Percentiles rank a stretch among this genome's conserved stretches.
These are phyloP conservation scores for Crenuchus spilurus DNA, from an alignment of 2,797 vertebrate species.

Conservation along the genomic window DNA sequence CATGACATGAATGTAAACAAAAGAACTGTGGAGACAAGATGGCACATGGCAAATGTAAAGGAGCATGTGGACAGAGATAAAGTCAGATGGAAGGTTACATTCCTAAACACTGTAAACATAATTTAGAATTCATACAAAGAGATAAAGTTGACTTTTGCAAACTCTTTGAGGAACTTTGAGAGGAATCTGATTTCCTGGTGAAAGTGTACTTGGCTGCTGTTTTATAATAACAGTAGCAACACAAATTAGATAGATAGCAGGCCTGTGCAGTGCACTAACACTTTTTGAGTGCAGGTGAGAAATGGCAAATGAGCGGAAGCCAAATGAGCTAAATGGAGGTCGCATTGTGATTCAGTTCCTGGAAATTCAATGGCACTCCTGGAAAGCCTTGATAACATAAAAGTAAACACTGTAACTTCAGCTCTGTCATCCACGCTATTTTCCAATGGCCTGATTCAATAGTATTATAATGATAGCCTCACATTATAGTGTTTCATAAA, in stretches of 20 bases:
- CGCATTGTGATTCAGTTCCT: slow-evolving; percentile 13
- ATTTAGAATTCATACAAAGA: too few relatives aligned
- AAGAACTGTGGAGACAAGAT: too few relatives aligned
- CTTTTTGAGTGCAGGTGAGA: not conserved
- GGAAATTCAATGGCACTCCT: not conserved
- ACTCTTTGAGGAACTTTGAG: not conserved
- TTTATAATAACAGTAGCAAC: not conserved
- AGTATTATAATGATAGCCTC: not conserved
- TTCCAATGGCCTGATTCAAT: not conserved
- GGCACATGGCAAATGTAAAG: too few relatives aligned
- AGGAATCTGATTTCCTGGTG: not conserved
- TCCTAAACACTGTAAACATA: too few relatives aligned
- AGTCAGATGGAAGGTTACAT: too few relatives aligned
- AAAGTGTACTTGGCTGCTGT: not conserved
- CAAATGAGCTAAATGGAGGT: slow-evolving; percentile 4
- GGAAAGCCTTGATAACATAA: slow-evolving; percentile 4
- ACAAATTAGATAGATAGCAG: not conserved
- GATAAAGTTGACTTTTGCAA: slow-evolving; percentile 15
- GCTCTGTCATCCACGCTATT: not conserved
- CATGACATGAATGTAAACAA: too few relatives aligned
- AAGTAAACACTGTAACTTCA: not conserved
- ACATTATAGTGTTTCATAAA: not conserved
- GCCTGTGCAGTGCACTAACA: not conserved
- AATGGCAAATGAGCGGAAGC: slow-evolving; percentile 7
- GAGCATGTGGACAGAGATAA: too few relatives aligned